Base-by-base conservation (phyloP, 2,888 invertebrate species). In the Liopterus haemorrhoidalis region DNA sequence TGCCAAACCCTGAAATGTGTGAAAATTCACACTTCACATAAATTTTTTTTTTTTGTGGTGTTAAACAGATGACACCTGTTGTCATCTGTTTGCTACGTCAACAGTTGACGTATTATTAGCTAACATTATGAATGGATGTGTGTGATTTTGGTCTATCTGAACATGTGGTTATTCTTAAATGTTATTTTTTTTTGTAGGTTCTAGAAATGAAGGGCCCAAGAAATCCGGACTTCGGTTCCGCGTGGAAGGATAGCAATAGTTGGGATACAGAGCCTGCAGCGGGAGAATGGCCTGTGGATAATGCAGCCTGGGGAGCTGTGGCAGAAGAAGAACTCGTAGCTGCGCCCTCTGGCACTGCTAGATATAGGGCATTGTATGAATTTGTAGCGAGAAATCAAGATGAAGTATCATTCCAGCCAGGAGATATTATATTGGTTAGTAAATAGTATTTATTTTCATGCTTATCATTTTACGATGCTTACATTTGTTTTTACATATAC, bases 361-460 rank as follows among this genome's bases (percentile, higher is more conserved):
- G 84, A 62, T 95, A 92, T 71, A 79, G 90, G 42, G 95, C 94
- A 12, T 74, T 97, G 33, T 99, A 91, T 64, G 92, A 93, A 65
- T 99, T 99, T 70, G 82, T 81, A 6, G 92, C 95, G 0, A 75
- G 96, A 39, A 93, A 92, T 56, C 75, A 76, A 0, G 99, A 97
- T 67, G 97, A 99, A 66, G 79, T 97, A 21, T 86, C 89, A 14
- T 82, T 97, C 58, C 84, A 87, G 66, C 91, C 94, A 1, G 97
- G 96, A 0, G 97, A 97, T 65, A 78, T 91, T 63, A 89, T 99
- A 48, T 71, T 79, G 68, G 86, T 85, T 65, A 75, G 74, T 61
- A 12, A 12, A 22, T 6, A 22, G 8, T 19, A 33, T 20, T 33
- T 6, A 2, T 33, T 33, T 33, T 19, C 12, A 4, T 19, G 15